phyloP scores from a whole-genome alignment of 2,888 invertebrate genomes.

The Subacronicta megacephala region DNA sequence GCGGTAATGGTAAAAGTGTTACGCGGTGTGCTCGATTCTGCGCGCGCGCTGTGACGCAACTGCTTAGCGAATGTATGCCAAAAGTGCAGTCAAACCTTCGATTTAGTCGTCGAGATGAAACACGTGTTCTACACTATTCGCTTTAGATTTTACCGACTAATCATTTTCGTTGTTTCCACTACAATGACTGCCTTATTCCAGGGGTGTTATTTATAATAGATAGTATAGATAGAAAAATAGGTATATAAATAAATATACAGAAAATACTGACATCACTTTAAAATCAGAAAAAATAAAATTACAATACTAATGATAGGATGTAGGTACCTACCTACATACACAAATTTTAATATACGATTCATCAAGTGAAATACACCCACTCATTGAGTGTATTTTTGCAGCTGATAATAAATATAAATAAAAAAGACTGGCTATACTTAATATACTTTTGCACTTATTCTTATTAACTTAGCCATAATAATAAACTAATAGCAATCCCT shows the following conservation, averaged over 20 bases:
- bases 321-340: no score
- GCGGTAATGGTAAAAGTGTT: slow-evolving; percentile 86
- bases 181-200: background rate
- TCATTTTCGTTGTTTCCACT: slow-evolving; percentile 1
- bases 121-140: slow-evolving; percentile 33
- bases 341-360: no score
- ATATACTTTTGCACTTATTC: no score
- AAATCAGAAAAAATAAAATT: no score
- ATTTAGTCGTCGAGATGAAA: slow-evolving; percentile 43
- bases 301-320: no score
- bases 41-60: slow-evolving; percentile 79
- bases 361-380: no score
- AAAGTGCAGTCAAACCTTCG: slow-evolving; percentile 84
- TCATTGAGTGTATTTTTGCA: background rate
- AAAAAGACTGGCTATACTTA: background rate
- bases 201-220: background rate
- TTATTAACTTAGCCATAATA: no score
- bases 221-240: no score
- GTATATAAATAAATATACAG: no score
- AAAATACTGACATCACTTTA: no score
- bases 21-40: slow-evolving; percentile 83
- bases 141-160: no score
- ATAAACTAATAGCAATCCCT: slow-evolving; percentile 6
- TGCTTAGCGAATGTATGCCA: slow-evolving; percentile 84
- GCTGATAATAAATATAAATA: background rate